These are phyloP conservation scores for Pelodiscus sinensis DNA, from an alignment of 2,113 vertebrate genomes.

Conservation along the genomic window DNA sequence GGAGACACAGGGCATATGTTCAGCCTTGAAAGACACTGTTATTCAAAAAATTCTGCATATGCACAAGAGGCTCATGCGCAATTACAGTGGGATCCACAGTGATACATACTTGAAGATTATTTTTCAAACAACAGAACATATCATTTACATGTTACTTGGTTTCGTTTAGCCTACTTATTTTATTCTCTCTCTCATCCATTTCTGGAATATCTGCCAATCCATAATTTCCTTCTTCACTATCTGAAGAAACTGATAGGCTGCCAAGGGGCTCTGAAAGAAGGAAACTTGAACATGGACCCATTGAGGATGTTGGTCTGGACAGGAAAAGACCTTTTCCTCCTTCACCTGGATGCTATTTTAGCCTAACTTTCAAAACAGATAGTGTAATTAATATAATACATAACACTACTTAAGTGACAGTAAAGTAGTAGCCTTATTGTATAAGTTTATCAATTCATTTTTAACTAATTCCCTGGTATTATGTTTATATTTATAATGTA, in stretches of 20 bases:
- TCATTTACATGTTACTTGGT: background rate
- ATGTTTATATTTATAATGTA: background rate
- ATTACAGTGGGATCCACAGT: background rate
- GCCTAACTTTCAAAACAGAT: background rate
- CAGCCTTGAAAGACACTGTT: background rate
- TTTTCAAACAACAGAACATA: background rate
- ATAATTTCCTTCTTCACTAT: background rate
- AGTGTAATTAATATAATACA: background rate
- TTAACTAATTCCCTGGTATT: background rate
- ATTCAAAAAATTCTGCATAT: too few species aligned
- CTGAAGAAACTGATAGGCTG: background rate
- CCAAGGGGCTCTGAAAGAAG: background rate
- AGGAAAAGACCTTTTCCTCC: background rate
- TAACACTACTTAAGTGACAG: background rate
- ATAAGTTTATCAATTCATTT: background rate
- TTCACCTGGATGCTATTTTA: background rate
- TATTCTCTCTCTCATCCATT: background rate
- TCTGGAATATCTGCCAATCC: background rate
- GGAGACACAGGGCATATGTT: background rate
- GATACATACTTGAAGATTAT: background rate
- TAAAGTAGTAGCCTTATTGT: constrained; percentile 34
- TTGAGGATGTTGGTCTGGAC: background rate
- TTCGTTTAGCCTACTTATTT: background rate
- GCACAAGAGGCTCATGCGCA: too few species aligned
- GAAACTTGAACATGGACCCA: background rate